These are phyloP conservation scores for Dinoponera quadriceps DNA, from an alignment of 1,140 invertebrate genomes.

Conservation along the genomic window DNA sequence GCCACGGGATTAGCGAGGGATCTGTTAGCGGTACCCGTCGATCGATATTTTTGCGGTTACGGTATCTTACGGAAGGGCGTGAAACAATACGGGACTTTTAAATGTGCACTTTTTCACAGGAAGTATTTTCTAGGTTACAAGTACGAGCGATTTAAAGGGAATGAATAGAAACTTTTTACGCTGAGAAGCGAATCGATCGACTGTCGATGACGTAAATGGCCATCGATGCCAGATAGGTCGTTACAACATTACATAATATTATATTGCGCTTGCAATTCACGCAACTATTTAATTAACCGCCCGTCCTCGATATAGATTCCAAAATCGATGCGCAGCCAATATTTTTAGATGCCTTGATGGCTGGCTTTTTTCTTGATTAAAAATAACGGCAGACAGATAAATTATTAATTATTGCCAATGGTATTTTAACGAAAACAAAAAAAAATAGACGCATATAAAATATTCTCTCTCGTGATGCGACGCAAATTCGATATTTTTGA, in stretches of 20 bases:
- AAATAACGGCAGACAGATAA: background rate
- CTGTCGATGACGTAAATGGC: too few species aligned
- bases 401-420: background rate
- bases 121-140: too few species aligned
- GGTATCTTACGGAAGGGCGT: too few species aligned
- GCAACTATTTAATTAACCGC: slow-evolving; percentile 25
- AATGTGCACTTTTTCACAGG: too few species aligned
- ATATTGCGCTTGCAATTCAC: background rate
- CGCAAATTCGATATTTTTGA: background rate
- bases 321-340: background rate
- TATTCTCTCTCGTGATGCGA: background rate
- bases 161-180: too few species aligned
- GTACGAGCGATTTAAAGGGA: too few species aligned
- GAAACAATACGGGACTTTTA: too few species aligned
- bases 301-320: background rate
- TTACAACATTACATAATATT: background rate
- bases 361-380: slow-evolving; percentile 11
- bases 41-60: background rate
- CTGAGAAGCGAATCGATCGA: too few species aligned
- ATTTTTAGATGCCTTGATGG: background rate
- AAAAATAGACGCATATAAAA: slow-evolving; percentile 2
- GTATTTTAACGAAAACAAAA: background rate
- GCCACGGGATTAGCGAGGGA: background rate
- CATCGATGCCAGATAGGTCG: too few species aligned
- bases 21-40: background rate